phyloP scores from a whole-genome alignment of 2,888 invertebrate species.

The Athalia circularis region DNA sequence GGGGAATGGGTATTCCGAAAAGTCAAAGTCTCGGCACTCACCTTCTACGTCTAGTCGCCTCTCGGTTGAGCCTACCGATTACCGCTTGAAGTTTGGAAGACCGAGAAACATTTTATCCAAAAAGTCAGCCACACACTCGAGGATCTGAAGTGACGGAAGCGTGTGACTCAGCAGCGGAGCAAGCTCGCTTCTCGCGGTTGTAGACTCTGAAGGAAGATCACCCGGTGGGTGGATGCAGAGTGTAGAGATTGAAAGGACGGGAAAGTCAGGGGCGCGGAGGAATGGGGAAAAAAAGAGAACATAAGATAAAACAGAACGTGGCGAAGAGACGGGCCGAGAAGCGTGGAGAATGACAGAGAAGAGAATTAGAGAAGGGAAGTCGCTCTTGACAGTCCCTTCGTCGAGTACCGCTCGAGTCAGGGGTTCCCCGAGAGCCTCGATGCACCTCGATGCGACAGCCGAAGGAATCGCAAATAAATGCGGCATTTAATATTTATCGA shows the following conservation, averaged over 20 bases:
- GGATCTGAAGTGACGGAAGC: conserved; percentile 43
- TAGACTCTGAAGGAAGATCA: conserved; percentile 36
- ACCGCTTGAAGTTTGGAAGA: conserved; percentile 44
- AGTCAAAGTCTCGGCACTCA: not conserved
- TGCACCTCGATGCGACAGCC: conserved; percentile 8
- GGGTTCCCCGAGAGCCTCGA: conserved; percentile 15
- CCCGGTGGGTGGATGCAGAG: conserved; percentile 52
- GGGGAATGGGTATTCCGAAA: not conserved
- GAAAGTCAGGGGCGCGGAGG: not conserved
- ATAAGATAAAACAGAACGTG: conserved; percentile 47
- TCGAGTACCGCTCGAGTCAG: conserved; percentile 34
- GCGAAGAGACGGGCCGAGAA: conserved; percentile 50
- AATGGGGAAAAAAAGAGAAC: conserved; percentile 46
- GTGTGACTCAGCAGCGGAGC: conserved; percentile 44
- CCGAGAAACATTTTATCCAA: conserved; percentile 47
- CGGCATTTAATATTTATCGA: conserved; percentile 43
- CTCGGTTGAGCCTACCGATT: conserved; percentile 29
- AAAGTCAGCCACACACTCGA: conserved; percentile 45
- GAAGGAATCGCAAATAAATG: conserved; percentile 42
- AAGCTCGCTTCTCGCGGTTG: conserved; percentile 29
- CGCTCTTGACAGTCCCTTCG: conserved; percentile 38
- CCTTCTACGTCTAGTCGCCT: conserved; percentile 31
- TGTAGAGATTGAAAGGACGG: not conserved
- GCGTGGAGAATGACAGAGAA: conserved; percentile 10
- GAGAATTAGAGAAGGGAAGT: conserved; percentile 45